These are phyloP conservation scores for Drosophila trapezifrons DNA, from an alignment of 1,140 invertebrate genomes.

Conservation along the genomic window DNA sequence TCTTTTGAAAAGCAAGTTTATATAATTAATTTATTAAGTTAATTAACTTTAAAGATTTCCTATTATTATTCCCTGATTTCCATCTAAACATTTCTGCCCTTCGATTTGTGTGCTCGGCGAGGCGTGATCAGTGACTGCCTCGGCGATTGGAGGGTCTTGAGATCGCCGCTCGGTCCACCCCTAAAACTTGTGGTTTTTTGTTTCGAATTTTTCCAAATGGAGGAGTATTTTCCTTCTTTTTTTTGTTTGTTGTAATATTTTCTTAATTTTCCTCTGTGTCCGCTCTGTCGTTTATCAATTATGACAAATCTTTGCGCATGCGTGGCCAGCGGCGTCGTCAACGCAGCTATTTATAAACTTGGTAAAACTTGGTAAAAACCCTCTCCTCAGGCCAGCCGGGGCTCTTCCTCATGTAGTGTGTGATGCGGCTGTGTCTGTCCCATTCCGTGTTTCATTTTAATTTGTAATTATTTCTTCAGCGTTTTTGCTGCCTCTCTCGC, in stretches of 20 bases:
- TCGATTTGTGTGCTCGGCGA: slow-evolving; percentile 66
- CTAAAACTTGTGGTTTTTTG: slow-evolving; percentile 17
- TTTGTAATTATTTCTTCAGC: slow-evolving; percentile 79
- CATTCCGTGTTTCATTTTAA: slow-evolving; percentile 81
- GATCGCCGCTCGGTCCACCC: slow-evolving; percentile 20
- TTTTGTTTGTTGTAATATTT: slow-evolving; percentile 1
- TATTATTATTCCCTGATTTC: neutral
- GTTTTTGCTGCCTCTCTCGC: slow-evolving; percentile 44
- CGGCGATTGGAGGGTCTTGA: slow-evolving; percentile 2
- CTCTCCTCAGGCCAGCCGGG: neutral
- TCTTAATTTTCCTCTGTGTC: slow-evolving; percentile 27
- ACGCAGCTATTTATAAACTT: slow-evolving; percentile 75
- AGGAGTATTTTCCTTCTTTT: slow-evolving; percentile 16
- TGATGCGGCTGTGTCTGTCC: slow-evolving; percentile 13
- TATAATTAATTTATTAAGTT: no score
- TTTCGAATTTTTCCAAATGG: slow-evolving; percentile 43
- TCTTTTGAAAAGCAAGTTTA: neutral
- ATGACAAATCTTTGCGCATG: slow-evolving; percentile 84
- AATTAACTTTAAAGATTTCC: neutral
- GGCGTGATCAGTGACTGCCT: slow-evolving; percentile 41
- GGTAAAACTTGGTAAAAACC: slow-evolving; percentile 59
- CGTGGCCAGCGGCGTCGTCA: slow-evolving; percentile 70
- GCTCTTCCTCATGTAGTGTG: slow-evolving; percentile 29
- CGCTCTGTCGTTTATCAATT: slow-evolving; percentile 82
- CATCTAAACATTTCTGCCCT: slow-evolving; percentile 19